Conservation (phyloP, 2,797 vertebrate genomes). For the Hippocampus kuda region DNA sequence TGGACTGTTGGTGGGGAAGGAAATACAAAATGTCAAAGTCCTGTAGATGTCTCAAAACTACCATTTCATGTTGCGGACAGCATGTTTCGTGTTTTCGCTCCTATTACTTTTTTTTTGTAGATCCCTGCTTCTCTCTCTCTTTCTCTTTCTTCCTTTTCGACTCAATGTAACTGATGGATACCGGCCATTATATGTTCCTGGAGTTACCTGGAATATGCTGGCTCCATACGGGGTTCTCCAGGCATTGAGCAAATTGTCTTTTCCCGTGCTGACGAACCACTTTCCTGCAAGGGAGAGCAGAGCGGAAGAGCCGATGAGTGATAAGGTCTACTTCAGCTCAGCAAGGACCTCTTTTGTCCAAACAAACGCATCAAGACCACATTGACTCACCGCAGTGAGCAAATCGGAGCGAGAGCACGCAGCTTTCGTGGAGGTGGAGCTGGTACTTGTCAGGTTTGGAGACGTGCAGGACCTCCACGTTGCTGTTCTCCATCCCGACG, state of each 20-base stretch:
- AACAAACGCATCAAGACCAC: conserved; percentile 24
- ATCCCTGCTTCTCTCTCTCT: too few relatives aligned
- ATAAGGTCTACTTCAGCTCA: neutral
- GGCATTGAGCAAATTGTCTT: conserved; percentile 77
- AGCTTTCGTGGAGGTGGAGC: conserved; percentile 94
- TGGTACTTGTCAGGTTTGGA: conserved; percentile 96
- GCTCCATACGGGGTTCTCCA: conserved; percentile 78
- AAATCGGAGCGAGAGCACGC: conserved; percentile 90
- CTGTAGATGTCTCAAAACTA: neutral
- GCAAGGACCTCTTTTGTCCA: neutral
- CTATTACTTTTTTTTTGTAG: too few relatives aligned
- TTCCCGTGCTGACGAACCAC: conserved; percentile 79
- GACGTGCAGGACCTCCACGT: conserved; percentile 89
- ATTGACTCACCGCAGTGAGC: conserved; percentile 83
- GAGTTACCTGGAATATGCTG: conserved; percentile 74
- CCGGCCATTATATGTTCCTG: neutral
- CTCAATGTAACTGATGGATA: neutral
- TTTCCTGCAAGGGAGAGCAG: conserved; percentile 58
- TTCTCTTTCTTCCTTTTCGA: neutral
- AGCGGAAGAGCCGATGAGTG: neutral
- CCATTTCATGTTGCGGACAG: too few relatives aligned
- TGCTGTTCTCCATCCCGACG: conserved; percentile 96
- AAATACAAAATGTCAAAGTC: neutral
- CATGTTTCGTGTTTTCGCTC: too few relatives aligned
- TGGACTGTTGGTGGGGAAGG: conserved; percentile 55